Percentiles rank a stretch among this genome's conserved stretches.
Conservation (phyloP, 1,140 invertebrate species). For the Phthorimaea operculella region DNA sequence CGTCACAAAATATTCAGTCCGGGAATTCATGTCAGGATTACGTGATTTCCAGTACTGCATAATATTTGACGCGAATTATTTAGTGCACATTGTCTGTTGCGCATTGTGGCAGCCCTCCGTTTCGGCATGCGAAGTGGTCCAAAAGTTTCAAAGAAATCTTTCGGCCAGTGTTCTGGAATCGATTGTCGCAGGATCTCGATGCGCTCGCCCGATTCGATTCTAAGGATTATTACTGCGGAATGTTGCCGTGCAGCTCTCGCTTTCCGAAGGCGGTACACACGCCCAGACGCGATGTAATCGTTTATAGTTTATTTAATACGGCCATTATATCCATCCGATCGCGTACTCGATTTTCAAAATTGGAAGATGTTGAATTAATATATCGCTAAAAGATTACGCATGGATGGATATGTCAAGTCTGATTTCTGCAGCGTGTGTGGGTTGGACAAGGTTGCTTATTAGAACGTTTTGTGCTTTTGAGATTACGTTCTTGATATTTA, state of each 20-base stretch:
- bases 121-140: neutral
- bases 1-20: no score
- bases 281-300: constrained; percentile 25
- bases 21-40: no score
- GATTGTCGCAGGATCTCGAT: constrained; percentile 39
- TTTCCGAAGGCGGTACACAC: constrained; percentile 30
- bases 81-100: no score
- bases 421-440: no score
- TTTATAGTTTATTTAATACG: constrained; percentile 44
- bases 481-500: no score
- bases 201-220: constrained; percentile 31
- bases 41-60: no score
- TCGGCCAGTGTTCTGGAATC: constrained; percentile 10
- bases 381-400: constrained; percentile 10
- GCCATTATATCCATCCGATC: constrained; percentile 21
- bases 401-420: neutral
- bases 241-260: constrained; percentile 51
- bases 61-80: no score
- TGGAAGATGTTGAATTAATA: constrained; percentile 5
- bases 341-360: constrained; percentile 3
- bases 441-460: no score
- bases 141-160: neutral
- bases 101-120: no score
- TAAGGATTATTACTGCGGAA: constrained; percentile 60
- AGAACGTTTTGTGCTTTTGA: no score